phyloP scores from a whole-genome alignment of 2,797 vertebrate genomes.

The Synaphobranchus kaupii region DNA sequence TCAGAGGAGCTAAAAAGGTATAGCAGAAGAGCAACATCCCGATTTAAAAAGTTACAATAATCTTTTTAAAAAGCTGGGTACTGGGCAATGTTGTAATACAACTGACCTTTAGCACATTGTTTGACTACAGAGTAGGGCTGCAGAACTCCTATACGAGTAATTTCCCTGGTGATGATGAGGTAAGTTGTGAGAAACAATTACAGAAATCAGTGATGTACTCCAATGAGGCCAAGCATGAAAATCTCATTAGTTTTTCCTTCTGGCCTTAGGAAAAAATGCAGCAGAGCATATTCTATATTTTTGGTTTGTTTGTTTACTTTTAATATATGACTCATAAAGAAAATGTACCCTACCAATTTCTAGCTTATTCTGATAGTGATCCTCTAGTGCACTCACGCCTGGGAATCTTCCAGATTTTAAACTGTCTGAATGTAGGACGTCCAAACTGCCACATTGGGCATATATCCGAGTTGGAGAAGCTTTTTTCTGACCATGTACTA shows the following conservation, averaged over 20 bases:
- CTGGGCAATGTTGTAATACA: constrained; percentile 11
- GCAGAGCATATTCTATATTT: constrained; percentile 1
- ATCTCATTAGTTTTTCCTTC: constrained; percentile 38
- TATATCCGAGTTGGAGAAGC: not conserved
- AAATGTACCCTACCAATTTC: not conserved
- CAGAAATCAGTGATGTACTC: constrained; percentile 25
- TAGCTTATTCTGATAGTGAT: not conserved
- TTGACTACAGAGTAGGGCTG: constrained; percentile 15
- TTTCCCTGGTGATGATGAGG: constrained; percentile 20
- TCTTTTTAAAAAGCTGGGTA: constrained; percentile 16
- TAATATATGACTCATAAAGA: constrained; percentile 25
- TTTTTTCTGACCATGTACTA: not conserved
- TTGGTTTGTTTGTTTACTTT: constrained; percentile 14
- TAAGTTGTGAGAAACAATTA: constrained; percentile 34
- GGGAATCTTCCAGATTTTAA: not conserved
- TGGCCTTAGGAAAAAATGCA: constrained; percentile 29
- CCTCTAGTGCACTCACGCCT: not conserved
- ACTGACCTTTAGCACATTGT: constrained; percentile 39
- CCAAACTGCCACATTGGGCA: not conserved
- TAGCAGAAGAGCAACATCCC: constrained; percentile 11
- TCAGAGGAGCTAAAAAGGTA: not conserved
- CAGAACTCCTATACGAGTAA: constrained; percentile 1
- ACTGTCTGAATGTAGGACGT: not conserved
- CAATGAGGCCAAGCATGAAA: constrained; percentile 15
- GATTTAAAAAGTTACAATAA: constrained; percentile 39